These are phyloP conservation scores for Phrynocephalus guinanensis DNA, from an alignment of 2,797 vertebrate genomes.

Conservation along the genomic window DNA sequence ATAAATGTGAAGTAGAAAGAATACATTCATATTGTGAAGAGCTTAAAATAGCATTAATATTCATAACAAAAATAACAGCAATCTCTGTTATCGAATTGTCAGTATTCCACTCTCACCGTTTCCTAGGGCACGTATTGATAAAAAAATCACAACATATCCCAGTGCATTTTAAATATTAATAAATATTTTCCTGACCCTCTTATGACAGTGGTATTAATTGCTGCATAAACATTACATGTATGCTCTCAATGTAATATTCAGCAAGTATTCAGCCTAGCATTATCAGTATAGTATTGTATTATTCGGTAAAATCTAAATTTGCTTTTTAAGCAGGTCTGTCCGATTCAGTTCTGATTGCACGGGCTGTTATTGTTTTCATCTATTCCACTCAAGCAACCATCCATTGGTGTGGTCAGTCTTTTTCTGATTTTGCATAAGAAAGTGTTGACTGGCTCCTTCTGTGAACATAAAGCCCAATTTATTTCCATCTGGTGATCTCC, in stretches of 20 bases:
- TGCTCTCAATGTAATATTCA: neutral
- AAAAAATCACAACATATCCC: neutral
- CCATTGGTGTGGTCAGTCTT: too few species aligned
- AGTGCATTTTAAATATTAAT: neutral
- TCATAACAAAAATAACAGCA: neutral
- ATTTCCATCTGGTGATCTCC: too few species aligned
- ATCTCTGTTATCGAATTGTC: neutral
- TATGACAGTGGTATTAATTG: neutral
- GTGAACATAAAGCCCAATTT: too few species aligned
- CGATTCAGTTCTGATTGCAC: neutral
- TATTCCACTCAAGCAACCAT: too few species aligned
- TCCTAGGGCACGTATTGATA: neutral
- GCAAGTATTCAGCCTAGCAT: neutral
- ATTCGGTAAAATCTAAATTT: neutral
- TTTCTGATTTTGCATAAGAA: too few species aligned
- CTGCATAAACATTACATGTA: neutral
- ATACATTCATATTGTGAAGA: neutral
- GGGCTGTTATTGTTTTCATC: too few species aligned
- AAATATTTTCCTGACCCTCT: neutral
- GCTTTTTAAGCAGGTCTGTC: neutral
- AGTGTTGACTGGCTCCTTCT: too few species aligned
- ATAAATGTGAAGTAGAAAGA: neutral
- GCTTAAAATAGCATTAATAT: neutral
- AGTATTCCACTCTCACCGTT: neutral
- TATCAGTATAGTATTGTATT: slow-evolving; percentile 5